These are phyloP conservation scores for Antechinus stuartii DNA, from an alignment of 2,113 vertebrate species.

Conservation along the genomic window DNA sequence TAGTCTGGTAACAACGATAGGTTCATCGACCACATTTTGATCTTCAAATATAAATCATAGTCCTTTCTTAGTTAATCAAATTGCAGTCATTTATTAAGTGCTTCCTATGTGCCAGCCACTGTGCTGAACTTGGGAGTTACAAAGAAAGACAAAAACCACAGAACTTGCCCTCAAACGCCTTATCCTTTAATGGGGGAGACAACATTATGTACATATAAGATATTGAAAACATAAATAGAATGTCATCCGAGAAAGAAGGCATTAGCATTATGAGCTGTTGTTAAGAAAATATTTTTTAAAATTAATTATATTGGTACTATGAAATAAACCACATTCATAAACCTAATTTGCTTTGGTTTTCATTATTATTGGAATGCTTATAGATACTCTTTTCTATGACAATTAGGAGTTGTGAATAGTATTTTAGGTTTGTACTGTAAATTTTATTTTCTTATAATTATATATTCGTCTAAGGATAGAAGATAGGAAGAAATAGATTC, in stretches of 20 bases:
- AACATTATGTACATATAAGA: not conserved
- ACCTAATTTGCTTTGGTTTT: too few relatives aligned
- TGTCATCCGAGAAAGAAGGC: not conserved
- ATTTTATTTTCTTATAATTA: constrained; percentile 25
- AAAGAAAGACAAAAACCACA: too few relatives aligned
- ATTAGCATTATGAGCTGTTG: not conserved
- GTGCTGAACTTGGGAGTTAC: not conserved
- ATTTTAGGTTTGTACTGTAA: not conserved
- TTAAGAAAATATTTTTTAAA: too few relatives aligned
- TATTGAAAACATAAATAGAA: not conserved
- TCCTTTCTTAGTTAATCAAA: not conserved
- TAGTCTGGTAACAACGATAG: not conserved
- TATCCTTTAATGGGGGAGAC: not conserved
- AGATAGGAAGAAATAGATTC: not conserved
- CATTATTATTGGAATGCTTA: not conserved
- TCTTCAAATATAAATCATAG: not conserved
- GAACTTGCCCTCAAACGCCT: not conserved
- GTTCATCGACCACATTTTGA: not conserved
- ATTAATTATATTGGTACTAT: not conserved
- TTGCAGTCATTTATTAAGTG: not conserved
- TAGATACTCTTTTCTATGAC: not conserved
- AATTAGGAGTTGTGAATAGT: not conserved
- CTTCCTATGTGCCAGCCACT: not conserved
- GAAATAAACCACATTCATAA: not conserved
- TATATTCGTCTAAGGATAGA: not conserved